Conservation (phyloP, 2,113 vertebrate species). For the Pteronura brasiliensis region DNA sequence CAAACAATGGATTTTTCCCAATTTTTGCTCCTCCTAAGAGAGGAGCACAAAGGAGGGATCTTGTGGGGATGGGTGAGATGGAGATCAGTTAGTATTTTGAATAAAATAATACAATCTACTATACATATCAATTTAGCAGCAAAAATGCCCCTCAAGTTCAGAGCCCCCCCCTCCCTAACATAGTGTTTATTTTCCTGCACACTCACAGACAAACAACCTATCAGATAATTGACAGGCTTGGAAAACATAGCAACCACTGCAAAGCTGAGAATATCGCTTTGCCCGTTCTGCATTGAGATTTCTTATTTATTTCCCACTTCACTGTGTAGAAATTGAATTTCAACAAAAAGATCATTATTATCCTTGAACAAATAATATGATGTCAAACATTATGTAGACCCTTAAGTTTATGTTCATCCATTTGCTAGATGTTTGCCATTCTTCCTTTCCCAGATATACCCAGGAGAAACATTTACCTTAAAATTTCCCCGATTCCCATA, state of each 20-base stretch:
- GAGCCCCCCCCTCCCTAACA: background rate
- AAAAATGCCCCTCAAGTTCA: background rate
- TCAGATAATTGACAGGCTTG: background rate
- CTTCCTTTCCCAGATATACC: background rate
- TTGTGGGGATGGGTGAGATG: background rate
- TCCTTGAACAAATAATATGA: constrained; percentile 17
- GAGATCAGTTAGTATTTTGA: background rate
- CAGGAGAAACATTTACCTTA: constrained; percentile 17
- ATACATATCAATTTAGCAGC: background rate
- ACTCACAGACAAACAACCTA: background rate
- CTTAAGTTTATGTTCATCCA: background rate
- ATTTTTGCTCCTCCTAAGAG: background rate
- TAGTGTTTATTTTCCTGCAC: background rate
- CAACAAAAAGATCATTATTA: constrained; percentile 30
- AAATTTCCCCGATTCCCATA: background rate
- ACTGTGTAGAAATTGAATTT: constrained; percentile 24
- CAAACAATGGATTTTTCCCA: background rate
- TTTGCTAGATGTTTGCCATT: background rate
- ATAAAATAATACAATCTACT: background rate
- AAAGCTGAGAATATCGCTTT: background rate
- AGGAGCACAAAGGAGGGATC: background rate
- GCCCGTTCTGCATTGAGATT: background rate
- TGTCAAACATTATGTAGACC: background rate
- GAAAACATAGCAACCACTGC: background rate
- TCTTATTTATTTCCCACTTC: constrained; percentile 1